Conservation (phyloP, 2,797 vertebrate genomes). For the Clarias pachynema region DNA sequence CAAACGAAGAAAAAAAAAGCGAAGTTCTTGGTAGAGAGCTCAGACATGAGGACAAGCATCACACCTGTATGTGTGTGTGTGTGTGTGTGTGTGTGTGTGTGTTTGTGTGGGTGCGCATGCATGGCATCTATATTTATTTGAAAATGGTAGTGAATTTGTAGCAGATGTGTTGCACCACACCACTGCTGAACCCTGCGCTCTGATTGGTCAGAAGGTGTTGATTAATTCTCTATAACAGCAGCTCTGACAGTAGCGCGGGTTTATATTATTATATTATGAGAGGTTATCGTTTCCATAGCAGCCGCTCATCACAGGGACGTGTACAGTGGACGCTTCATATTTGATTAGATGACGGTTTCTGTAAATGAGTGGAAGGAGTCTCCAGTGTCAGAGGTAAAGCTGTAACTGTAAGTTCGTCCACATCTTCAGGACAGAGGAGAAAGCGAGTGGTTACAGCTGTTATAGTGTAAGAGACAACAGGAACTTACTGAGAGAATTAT, state of each 20-base stretch:
- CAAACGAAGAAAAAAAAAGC: neutral
- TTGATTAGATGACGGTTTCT: neutral
- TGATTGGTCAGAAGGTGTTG: conserved; percentile 10
- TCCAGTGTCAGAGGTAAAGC: neutral
- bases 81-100: neutral
- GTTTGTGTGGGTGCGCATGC: neutral
- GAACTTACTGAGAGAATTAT: neutral
- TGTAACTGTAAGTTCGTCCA: neutral
- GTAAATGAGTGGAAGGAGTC: neutral
- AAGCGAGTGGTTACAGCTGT: too few species aligned
- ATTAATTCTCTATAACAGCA: neutral
- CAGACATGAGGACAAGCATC: neutral
- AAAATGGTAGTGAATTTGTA: neutral
- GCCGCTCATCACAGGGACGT: neutral
- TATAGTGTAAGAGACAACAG: neutral
- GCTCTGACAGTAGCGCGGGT: neutral
- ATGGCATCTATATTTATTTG: too few species aligned
- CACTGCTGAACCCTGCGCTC: neutral
- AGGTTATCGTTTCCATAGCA: neutral
- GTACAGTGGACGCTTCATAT: neutral
- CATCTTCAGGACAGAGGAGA: neutral
- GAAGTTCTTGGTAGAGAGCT: neutral
- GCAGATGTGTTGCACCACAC: neutral
- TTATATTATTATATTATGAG: neutral
- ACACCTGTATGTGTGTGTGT: neutral